A percentile compares a stretch with the other conserved stretches of the same genome.
Evolutionary conservation across 2,113 vertebrate species (phyloP).

Genomic region (Neolamprologus longior): DNA sequence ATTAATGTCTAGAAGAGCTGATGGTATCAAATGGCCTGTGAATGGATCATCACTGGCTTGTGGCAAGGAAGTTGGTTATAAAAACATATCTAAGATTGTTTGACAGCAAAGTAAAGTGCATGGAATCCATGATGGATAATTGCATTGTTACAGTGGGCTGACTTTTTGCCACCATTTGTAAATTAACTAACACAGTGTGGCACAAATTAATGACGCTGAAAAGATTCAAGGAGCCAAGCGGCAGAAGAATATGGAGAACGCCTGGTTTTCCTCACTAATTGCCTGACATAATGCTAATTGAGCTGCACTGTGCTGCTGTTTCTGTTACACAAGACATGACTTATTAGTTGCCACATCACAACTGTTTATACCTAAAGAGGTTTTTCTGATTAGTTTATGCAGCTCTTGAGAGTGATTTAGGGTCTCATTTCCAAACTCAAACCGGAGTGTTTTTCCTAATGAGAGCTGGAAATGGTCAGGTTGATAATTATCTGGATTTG

Average conservation of each 20-base stretch:
- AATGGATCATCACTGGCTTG: background rate
- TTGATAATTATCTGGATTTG: background rate
- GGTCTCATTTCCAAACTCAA: conserved; percentile 2
- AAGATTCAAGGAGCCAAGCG: background rate
- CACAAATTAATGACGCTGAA: background rate
- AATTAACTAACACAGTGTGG: background rate
- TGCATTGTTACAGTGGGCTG: background rate
- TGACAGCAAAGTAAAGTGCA: background rate
- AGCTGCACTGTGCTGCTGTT: background rate
- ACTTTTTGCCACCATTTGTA: conserved; percentile 2
- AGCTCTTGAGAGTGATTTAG: background rate
- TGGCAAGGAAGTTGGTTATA: background rate
- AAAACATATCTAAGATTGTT: background rate
- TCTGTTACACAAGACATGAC: background rate
- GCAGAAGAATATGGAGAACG: background rate
- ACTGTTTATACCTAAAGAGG: background rate
- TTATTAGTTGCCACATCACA: background rate
- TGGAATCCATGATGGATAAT: background rate
- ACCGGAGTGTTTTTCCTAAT: background rate
- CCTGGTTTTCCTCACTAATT: background rate
- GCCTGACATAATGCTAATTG: background rate
- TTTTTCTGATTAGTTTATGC: background rate
- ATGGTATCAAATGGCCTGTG: background rate
- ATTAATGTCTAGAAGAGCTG: background rate
- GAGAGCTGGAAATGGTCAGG: background rate